Base-by-base conservation (phyloP, 2,888 invertebrate species). In the Sipunculus nudus region DNA sequence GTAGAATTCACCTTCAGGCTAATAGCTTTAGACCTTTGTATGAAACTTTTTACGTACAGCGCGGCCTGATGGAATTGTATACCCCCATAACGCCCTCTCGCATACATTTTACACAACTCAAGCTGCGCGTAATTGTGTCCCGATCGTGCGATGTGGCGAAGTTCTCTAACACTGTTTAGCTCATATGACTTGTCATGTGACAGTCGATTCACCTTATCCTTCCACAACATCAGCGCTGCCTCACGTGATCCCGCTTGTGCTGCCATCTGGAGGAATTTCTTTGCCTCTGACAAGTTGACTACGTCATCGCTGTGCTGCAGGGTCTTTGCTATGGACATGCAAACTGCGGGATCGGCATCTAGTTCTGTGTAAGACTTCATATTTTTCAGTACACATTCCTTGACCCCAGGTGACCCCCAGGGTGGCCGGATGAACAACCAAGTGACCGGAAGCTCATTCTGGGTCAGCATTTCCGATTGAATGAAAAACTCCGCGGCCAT, bases 361-460 rank as follows among this genome's bases (percentile, higher is more conserved):
- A 78, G 69, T 10, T 61, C n/a, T n/a, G n/a, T n/a, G n/a, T n/a
- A n/a, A n/a, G n/a, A 59, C 59, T 75, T 73, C 73, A 81, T 77
- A 61, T 75, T 75, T 21, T 65, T 72, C 62, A 80, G 80, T 38
- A 80, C 79, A 60, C 72, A 74, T 53, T 76, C 75, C 63, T 82
- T 82, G 1, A 78, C 76, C 1, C 78, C 79, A 52, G 72, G 76
- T 23, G 77, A 73, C 6, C 60, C 50, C 82, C 82, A 82, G 1
- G 82, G 82, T 10, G 82, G 82, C 45, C 81, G 76, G 49, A 82
- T 77, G 61, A 82, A 82, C 6, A 82, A 68, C 80, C 80, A 81
- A 1, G 80, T 77, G 68, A 82, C 81, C 4, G 82, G 79, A 19
- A 71, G 65, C 10, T 65, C 70, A 39, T 69, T 61, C 4, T 74